Conservation (phyloP, 1,140 invertebrate genomes). For the Hypothenemus hampei region DNA sequence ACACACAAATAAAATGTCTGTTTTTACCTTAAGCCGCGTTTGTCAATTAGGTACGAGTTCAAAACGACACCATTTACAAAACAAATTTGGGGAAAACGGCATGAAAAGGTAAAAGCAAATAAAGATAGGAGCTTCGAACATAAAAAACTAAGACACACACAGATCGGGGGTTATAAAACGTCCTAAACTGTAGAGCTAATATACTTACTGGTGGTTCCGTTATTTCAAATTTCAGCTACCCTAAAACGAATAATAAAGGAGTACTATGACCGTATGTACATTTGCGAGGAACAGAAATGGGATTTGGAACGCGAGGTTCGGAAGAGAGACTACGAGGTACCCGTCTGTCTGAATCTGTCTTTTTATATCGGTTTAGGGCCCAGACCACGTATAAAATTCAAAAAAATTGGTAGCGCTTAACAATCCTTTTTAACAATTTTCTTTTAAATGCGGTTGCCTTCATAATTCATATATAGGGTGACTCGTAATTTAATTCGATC, state of each 20-base stretch:
- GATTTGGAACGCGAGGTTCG: slow-evolving; percentile 99
- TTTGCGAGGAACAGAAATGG: slow-evolving; percentile 98
- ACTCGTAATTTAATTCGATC: no score
- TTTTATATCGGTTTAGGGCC: no score
- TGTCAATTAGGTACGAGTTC: background rate
- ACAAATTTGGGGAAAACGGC: background rate
- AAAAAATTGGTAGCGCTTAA: slow-evolving; percentile 16
- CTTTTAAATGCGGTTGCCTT: no score
- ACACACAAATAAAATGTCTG: background rate
- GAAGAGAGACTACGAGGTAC: slow-evolving; percentile 97
- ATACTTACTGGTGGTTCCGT: slow-evolving; percentile 42
- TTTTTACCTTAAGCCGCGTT: background rate
- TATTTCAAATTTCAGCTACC: slow-evolving; percentile 58
- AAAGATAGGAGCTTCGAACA: background rate
- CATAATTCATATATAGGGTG: no score
- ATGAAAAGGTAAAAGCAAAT: background rate
- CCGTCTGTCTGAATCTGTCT: slow-evolving; percentile 30
- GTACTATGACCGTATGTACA: slow-evolving; percentile 91
- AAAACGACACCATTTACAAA: background rate
- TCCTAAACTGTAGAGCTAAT: slow-evolving; percentile 11
- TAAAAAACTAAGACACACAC: background rate
- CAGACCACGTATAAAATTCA: slow-evolving; percentile 13
- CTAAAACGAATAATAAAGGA: slow-evolving; percentile 81
- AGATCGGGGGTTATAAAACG: slow-evolving; percentile 7
- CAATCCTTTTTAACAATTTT: background rate